A percentile compares a stretch with the other conserved stretches of the same genome.
These are phyloP conservation scores for Myrmophylax atrothorax DNA, from an alignment of 2,113 vertebrate species.

Conservation along the genomic window DNA sequence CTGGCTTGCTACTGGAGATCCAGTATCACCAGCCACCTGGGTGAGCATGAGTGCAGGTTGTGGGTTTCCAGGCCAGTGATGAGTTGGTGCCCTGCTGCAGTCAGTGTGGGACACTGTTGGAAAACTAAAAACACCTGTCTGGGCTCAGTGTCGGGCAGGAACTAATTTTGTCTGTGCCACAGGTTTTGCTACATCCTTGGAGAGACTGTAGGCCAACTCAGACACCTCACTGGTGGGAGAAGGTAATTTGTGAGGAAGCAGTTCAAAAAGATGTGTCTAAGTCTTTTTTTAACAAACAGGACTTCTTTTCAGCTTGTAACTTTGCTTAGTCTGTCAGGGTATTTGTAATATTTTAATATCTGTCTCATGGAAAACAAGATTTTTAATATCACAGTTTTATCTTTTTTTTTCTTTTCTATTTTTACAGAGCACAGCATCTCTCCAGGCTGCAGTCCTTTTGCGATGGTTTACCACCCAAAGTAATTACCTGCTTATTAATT, in stretches of 20 bases:
- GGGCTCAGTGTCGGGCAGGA: background rate
- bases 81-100: background rate
- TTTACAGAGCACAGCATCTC: background rate
- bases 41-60: background rate
- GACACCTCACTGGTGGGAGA: background rate
- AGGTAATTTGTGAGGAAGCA: background rate
- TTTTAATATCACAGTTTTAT: background rate
- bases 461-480: background rate
- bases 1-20: background rate
- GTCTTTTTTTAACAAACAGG: background rate
- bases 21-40: background rate
- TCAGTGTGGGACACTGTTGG: background rate
- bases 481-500: background rate
- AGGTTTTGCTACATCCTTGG: background rate
- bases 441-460: background rate
- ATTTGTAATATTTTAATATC: conserved; percentile 4
- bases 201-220: background rate
- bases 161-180: background rate
- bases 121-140: background rate
- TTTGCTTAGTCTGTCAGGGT: background rate
- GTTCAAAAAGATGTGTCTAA: background rate
- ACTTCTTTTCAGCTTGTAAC: background rate
- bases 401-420: background rate
- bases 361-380: background rate
- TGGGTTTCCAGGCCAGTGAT: background rate